Base-by-base conservation (phyloP, 2,888 invertebrate species). In the Beris chalybata region DNA sequence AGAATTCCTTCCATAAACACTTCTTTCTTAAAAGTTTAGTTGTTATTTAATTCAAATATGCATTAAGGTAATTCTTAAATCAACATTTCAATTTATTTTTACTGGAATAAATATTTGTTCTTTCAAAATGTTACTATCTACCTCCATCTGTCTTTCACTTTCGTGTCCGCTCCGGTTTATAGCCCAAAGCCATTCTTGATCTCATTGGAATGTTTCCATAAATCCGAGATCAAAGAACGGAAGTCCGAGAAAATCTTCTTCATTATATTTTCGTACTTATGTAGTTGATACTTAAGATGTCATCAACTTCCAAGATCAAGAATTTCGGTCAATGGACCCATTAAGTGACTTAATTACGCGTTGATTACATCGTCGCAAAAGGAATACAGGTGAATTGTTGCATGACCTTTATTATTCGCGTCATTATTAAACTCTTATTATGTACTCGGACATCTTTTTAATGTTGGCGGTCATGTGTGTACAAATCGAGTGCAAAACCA, bases 281-380 rank as follows among this genome's bases (percentile, higher is more conserved):
- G n/a, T 5, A 38, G 38, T 9, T 38, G 2, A 3, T 38, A 7
- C 9, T 9, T 4, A 38, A 61, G 43, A 22, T 52, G 61, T 52
- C 61, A 61, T 50, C 61, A 61, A 61, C 61, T 29, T 50, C 50
- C 38, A 50, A 7, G 7, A 38, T 50, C 22, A 12, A 38, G 52
- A 61, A 61, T 30, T 61, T 61, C 61, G 61, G 61, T 50, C 61
- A 61, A 61, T 61, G 61, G 50, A 61, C 61, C 61, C 61, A 61
- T 61, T 61, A 61, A 50, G 61, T 15, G 52, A 32, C 48, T 61
- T 61, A 50, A 38, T 52, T 61, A 50, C 50, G 29, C 61, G 38
- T 50, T 52, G 50, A 61, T 61, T 61, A 61, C 38, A 22, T 61
- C 50, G 15, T 50, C 38, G 38, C 22, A 1, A 52, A 52, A 43